phyloP scores from a whole-genome alignment of 2,888 invertebrate genomes.

The Tachina grossa region DNA sequence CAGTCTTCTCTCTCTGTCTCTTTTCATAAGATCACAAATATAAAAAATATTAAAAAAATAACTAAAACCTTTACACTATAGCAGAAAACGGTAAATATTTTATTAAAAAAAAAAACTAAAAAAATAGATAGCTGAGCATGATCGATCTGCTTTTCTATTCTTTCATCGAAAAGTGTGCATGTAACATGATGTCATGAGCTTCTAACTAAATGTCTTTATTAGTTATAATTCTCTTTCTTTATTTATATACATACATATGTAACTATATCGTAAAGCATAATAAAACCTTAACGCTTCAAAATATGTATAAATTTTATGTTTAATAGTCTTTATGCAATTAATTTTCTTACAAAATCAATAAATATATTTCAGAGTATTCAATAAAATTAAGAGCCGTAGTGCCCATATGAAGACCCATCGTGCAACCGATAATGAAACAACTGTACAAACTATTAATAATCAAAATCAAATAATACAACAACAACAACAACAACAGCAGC shows the following conservation, averaged over 20 bases:
- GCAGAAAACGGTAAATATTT: not conserved
- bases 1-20: conserved; percentile 26
- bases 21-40: conserved; percentile 32
- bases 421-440: conserved; percentile 90
- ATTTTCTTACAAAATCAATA: conserved; percentile 16
- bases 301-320: not conserved
- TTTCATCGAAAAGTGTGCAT: conserved; percentile 46
- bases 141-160: conserved; percentile 31
- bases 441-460: conserved; percentile 70
- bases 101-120: not conserved
- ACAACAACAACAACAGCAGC: conserved; percentile 66
- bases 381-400: conserved; percentile 99
- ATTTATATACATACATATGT: conserved; percentile 43
- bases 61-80: conserved; percentile 11
- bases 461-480: conserved; percentile 71
- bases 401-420: conserved; percentile 99
- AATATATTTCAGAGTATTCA: conserved; percentile 91
- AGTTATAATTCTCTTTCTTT: conserved; percentile 64
- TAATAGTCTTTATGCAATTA: conserved; percentile 7
- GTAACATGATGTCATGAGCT: conserved; percentile 67
- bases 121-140: conserved; percentile 47
- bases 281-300: not conserved
- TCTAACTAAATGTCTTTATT: conserved; percentile 61
- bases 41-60: conserved; percentile 20
- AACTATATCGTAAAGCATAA: not conserved